Evolutionary conservation across 1,140 invertebrate species (phyloP), one percentile per base, ranked within the genome.

Genomic region (Drosophila watanabei): DNA sequence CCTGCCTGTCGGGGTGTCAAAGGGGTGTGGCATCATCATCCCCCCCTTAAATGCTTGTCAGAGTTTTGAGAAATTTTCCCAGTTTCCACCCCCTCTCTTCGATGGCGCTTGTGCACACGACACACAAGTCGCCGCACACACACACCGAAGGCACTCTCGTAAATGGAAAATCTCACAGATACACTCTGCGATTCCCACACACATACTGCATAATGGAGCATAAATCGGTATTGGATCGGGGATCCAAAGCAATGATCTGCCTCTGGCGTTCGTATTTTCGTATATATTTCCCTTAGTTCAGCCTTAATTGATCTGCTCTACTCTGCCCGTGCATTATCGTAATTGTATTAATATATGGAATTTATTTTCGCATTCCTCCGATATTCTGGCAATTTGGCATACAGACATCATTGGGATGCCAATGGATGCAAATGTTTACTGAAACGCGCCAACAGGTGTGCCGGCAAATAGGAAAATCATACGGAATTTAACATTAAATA

Each of bases 41-140:
- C n/a, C 49, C 51, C 51, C 45, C 8, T n/a, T 46, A 48, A 41
- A 37, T 52, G 32, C 57, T 56, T 78, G 65, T 78, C 73, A 65
- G 57, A 60, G 57, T 37, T 69, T 69, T 54, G 24, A 39, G 54
- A 65, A 61, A 18, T 28, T 61, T 84, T 84, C 70, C 57, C 73
- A 54, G 65, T 88, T 75, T 62, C 56, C 63, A n/a, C 52, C 57
- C 52, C 24, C 14, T 69, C 48, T 37, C 28, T 16, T 4, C 48
- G 14, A 39, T 72, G 81, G 86, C 86, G 85, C 86, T 89, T 89
- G 58, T 89, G 85, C 85, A 89, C 85, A 89, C 85, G 85, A 89
- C 85, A 88, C 85, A 88, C 85, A 88, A 88, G 75, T 72, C 60
- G 49, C 48, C 71, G 54, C 65, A 79, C 46, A 68, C 45, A 57